Conservation (phyloP, 2,113 vertebrate species). For the Lepidothrix coronata region DNA sequence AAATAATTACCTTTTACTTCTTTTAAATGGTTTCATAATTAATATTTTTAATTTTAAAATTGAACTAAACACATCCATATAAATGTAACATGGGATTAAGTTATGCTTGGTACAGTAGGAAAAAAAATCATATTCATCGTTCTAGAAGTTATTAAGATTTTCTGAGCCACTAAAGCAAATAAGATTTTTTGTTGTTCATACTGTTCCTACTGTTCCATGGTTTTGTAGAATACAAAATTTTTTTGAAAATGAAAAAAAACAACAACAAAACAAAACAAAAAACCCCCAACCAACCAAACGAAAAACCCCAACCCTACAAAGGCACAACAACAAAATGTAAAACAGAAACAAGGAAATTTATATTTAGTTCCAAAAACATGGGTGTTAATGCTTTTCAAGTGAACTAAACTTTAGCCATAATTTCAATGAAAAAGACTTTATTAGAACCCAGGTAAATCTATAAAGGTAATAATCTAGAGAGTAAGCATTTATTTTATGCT, state of each 20-base stretch:
- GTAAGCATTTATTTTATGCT: not conserved
- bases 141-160: not conserved
- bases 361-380: not conserved
- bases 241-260: not conserved
- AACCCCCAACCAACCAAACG: not conserved
- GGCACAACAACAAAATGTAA: not conserved
- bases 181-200: not conserved
- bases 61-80: slow-evolving; percentile 24
- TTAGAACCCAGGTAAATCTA: not conserved
- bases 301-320: not conserved
- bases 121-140: not conserved
- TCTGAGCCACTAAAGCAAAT: not conserved
- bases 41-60: slow-evolving; percentile 57
- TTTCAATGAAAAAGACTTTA: not conserved
- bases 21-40: slow-evolving; percentile 58
- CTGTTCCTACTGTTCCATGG: not conserved
- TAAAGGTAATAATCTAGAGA: not conserved
- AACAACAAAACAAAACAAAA: not conserved
- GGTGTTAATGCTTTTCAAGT: not conserved
- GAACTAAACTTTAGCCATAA: not conserved
- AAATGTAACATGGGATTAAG: slow-evolving; percentile 37
- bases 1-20: slow-evolving; percentile 59
- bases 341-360: not conserved
- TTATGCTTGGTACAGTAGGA: not conserved
- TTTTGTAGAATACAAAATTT: not conserved